Evolutionary conservation across 1,140 invertebrate species (phyloP).

Genomic region (Apis florea): DNA sequence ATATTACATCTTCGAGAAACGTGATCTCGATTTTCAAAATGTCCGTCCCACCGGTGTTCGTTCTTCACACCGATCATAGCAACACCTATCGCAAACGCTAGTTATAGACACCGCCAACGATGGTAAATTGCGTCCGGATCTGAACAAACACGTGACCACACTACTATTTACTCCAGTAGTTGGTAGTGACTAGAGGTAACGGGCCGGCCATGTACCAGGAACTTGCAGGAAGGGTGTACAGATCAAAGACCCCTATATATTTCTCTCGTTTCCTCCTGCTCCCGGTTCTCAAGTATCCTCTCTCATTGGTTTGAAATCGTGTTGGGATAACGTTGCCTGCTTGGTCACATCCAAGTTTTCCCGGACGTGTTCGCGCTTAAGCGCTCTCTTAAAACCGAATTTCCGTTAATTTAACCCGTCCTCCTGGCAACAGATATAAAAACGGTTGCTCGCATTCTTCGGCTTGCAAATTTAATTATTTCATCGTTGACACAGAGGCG

Average conservation of each 20-base stretch:
- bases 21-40: not conserved
- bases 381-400: conserved; percentile 37
- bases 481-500: not conserved
- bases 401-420: conserved; percentile 44
- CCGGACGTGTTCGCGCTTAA: conserved; percentile 23
- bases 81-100: conserved; percentile 11
- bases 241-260: conserved; percentile 48
- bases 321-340: conserved; percentile 47
- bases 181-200: conserved; percentile 56
- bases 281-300: conserved; percentile 1
- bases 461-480: not conserved
- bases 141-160: conserved; percentile 57
- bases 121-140: conserved; percentile 59
- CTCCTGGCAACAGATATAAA: not conserved
- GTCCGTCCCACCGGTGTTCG: not conserved
- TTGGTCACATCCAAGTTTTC: conserved; percentile 55
- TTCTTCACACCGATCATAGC: not conserved
- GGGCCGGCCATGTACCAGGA: conserved; percentile 58
- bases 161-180: conserved; percentile 59
- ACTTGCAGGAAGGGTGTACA: conserved; percentile 57
- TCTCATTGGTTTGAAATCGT: conserved; percentile 45
- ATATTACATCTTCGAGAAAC: not conserved
- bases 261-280: conserved; percentile 23
- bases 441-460: conserved; percentile 12
- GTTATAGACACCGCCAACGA: conserved; percentile 47